Evolutionary conservation across 2,113 vertebrate genomes (phyloP), one percentile per base, ranked within the genome.

Genomic region (Rhineura floridana): DNA sequence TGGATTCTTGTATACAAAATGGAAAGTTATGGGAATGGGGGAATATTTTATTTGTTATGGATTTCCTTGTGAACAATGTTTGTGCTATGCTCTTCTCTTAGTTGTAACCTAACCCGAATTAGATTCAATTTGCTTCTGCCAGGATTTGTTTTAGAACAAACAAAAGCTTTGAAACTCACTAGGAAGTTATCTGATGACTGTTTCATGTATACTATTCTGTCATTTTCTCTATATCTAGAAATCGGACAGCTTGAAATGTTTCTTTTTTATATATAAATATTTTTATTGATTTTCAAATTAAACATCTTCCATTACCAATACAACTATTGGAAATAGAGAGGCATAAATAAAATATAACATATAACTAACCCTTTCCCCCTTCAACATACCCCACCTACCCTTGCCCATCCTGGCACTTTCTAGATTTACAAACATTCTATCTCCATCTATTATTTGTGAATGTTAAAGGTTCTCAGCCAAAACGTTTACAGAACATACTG

Each of bases 61-160:
- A 62, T 77, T 46, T 80, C 59, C 33, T 17, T 90, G 33, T 33
- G 81, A 84, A 76, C 4, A 12, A 1, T 70, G 59, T 42, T 76
- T 89, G 52, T 39, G 42, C 44, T 52, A 69, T 75, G 78, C 78
- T 63, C 90, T 75, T 7, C 48, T 83, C 86, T 91, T 82, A 65
- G 75, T 80, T 78, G 67, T 92, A 46, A 87, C 46, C 30, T 65
- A 89, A 3, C 2, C 55, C 23, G 91, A 77, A 85, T 83, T 86
- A 59, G 75, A 85, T 87, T 93, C 81, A 86, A 17, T 8, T 90
- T 39, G 39, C 89, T 91, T 67, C 69, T 88, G 85, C 76, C 52
- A 89, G 87, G 42, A 84, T 87, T 90, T 84, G 44, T 72, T 91
- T 92, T 90, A 59, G 42, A 92, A 62, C 70, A 83, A 85, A 82